Percentiles rank a stretch among this genome's conserved stretches.
Evolutionary conservation across 2,888 invertebrate species (phyloP).

Genomic region (Philonicus albiceps): DNA sequence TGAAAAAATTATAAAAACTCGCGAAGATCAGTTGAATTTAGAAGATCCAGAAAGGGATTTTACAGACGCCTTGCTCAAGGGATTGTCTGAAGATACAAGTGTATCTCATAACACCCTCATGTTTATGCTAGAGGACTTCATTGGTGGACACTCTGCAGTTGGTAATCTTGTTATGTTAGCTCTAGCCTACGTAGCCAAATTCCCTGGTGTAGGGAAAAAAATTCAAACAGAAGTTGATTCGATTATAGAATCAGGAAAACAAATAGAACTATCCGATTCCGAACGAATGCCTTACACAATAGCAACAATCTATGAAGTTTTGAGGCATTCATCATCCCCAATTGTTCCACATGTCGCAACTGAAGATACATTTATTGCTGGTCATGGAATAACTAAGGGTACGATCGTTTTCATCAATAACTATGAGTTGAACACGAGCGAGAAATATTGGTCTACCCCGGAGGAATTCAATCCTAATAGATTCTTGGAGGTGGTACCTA

Average conservation of each 20-base stretch:
- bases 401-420: slow-evolving; percentile 87
- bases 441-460: slow-evolving; percentile 77
- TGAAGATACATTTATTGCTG: slow-evolving; percentile 75
- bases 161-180: slow-evolving; percentile 84
- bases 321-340: slow-evolving; percentile 83
- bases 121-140: slow-evolving; percentile 84
- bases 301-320: slow-evolving; percentile 80
- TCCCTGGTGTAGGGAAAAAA: slow-evolving; percentile 71
- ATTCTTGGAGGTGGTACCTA: slow-evolving; percentile 67
- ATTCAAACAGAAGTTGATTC: slow-evolving; percentile 76
- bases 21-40: slow-evolving; percentile 62
- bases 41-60: slow-evolving; percentile 76
- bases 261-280: slow-evolving; percentile 74
- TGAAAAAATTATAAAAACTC: slow-evolving; percentile 71
- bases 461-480: slow-evolving; percentile 77
- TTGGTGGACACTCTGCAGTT: slow-evolving; percentile 88
- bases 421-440: slow-evolving; percentile 78
- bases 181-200: slow-evolving; percentile 72
- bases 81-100: slow-evolving; percentile 71
- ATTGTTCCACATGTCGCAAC: slow-evolving; percentile 91
- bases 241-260: slow-evolving; percentile 65
- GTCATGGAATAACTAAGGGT: slow-evolving; percentile 76
- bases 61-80: slow-evolving; percentile 78
- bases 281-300: slow-evolving; percentile 79
- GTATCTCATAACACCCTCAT: slow-evolving; percentile 82